Evolutionary conservation across 2,888 invertebrate genomes (phyloP).

Genomic region (Drosophila subsilvestris): DNA sequence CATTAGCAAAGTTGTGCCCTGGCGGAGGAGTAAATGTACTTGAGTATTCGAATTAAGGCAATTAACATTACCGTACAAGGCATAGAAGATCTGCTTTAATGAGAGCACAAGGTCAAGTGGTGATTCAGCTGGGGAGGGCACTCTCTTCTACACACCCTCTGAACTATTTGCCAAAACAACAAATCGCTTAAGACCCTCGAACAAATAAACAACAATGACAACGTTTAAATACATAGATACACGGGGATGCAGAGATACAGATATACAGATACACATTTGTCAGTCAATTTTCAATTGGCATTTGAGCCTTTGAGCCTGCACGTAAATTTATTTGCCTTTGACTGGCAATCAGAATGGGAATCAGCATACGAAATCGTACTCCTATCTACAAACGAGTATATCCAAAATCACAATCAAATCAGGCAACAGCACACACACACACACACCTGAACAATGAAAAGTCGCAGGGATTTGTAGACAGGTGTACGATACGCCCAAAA

Average conservation of each 20-base stretch:
- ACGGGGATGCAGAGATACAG: slow-evolving; percentile 1
- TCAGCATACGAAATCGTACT: slow-evolving; percentile 28
- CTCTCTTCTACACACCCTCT: slow-evolving; percentile 3
- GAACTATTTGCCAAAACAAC: slow-evolving; percentile 15
- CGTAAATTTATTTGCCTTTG: slow-evolving; percentile 72
- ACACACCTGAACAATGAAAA: slow-evolving; percentile 45
- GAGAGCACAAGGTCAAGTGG: slow-evolving; percentile 27
- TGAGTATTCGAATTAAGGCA: neutral
- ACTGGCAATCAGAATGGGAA: slow-evolving; percentile 46
- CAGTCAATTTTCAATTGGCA: slow-evolving; percentile 70
- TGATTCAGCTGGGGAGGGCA: neutral
- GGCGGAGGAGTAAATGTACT: neutral
- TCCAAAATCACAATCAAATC: slow-evolving; percentile 56
- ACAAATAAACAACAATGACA: slow-evolving; percentile 34
- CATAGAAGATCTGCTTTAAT: slow-evolving; percentile 4
- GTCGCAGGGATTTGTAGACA: slow-evolving; percentile 35
- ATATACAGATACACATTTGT: slow-evolving; percentile 55
- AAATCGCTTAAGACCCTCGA: slow-evolving; percentile 44
- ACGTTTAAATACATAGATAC: slow-evolving; percentile 1
- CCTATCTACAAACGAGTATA: too few species aligned
- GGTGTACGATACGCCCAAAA: slow-evolving; percentile 18
- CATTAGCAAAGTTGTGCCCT: slow-evolving; percentile 40
- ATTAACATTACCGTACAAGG: slow-evolving; percentile 3
- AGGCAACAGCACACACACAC: slow-evolving; percentile 14
- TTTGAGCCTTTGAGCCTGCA: slow-evolving; percentile 71